Base-by-base conservation (phyloP, 2,797 vertebrate genomes). In the Gastrophryne carolinensis region DNA sequence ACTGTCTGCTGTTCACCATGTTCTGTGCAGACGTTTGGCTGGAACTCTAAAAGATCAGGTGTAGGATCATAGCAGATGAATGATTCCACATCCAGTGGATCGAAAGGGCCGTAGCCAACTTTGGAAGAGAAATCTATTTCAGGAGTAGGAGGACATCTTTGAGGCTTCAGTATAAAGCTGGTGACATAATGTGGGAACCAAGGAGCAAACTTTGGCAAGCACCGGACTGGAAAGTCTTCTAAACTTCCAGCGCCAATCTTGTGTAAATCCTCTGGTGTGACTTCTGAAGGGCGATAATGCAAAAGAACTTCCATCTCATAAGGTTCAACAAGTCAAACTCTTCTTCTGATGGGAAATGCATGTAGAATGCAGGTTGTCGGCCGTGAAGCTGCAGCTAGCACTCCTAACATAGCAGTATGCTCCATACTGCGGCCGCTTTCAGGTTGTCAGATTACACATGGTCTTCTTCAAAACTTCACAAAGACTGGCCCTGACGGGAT, bases 271-370 rank as follows among this genome's bases (percentile, higher is more conserved):
- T 71, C 1, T 39, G 88, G 75, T 44, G 86, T 82, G 7, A 50
- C 88, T 69, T 89, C 81, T 49, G 81, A 75, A 58, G 89, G 79
- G 79, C 81, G 92, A 75, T 92, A 94, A 84, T 96, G 91, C 65
- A 98, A 82, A 83, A 95, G 84, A 74, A 97, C 88, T 87, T 96
- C 94, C 92, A 96, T 95, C 75, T 79, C 83, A 76, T 6, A 44
- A n/a, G 15, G 26, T 7, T 12, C 10, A 30, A 29, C 8, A n/a
- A 21, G 13, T 23, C 1, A 21, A 15, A 27, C 8, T 85, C 86
- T 71, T 83, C 66, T 17, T 44, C 24, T 10, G 24, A 5, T 11
- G 17, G 39, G 1, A 17, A 44, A 44, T 44, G 39, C 4, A 1
- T 5, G 17, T 17, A n/a, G n/a, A 2, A 1, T 17, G 15, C n/a